Evolutionary conservation across 2,113 vertebrate genomes (phyloP).

Genomic region (Nothobranchius furzeri): DNA sequence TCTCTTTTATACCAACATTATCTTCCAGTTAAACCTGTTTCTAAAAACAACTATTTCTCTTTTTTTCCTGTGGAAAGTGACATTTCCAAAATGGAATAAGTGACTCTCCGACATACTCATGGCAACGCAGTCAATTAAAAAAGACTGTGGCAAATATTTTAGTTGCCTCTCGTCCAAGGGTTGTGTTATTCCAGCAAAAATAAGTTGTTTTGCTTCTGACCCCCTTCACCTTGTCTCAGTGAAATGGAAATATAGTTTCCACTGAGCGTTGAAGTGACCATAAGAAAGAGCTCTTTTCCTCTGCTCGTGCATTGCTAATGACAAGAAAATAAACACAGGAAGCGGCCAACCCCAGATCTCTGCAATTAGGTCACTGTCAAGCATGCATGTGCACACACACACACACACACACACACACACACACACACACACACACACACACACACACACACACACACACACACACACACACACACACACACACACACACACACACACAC

Average conservation of each 20-base stretch:
- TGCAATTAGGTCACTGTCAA: conserved; percentile 70
- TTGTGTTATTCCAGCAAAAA: conserved; percentile 22
- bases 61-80: conserved; percentile 5
- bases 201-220: conserved; percentile 28
- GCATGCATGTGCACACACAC: conserved; percentile 21
- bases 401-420: conserved; percentile 41
- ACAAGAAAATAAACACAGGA: conserved; percentile 76
- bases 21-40: not conserved
- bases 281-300: conserved; percentile 45
- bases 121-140: conserved; percentile 34
- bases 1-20: not conserved
- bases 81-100: conserved; percentile 22
- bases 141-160: conserved; percentile 46
- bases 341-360: conserved; percentile 47
- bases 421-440: conserved; percentile 45
- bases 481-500: conserved; percentile 45
- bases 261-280: conserved; percentile 42
- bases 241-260: conserved; percentile 33
- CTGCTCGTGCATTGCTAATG: conserved; percentile 51
- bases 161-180: conserved; percentile 17
- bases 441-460: conserved; percentile 44
- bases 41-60: not conserved
- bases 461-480: conserved; percentile 40
- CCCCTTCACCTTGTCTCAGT: conserved; percentile 35
- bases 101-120: conserved; percentile 4